Evolutionary conservation across 2,113 vertebrate species (phyloP).

Genomic region (Euleptes europaea): DNA sequence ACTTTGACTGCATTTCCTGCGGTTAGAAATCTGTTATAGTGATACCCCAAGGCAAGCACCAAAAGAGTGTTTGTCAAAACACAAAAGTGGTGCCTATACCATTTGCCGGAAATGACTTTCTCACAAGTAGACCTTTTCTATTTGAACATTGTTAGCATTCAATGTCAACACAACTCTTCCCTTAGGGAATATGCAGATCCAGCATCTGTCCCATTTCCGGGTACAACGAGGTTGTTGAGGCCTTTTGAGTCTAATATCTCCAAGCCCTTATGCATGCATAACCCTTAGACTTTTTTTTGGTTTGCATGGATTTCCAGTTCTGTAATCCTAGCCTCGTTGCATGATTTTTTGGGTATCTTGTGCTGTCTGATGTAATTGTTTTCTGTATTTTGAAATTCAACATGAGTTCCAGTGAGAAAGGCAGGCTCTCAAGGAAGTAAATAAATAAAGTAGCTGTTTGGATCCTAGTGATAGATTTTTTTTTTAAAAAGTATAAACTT

Average conservation of each 20-base stretch:
- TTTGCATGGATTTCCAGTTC: no score
- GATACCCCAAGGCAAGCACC: slow-evolving; percentile 48
- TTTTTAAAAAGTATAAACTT: no score
- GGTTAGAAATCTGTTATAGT: slow-evolving; percentile 3
- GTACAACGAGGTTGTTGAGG: background rate
- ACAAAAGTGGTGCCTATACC: slow-evolving; percentile 22
- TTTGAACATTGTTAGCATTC: background rate
- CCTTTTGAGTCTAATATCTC: background rate
- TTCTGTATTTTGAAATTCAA: no score
- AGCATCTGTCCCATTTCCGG: background rate
- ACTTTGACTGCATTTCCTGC: slow-evolving; percentile 19
- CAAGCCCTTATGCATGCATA: slow-evolving; percentile 9
- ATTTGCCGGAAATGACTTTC: slow-evolving; percentile 21
- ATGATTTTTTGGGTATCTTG: no score
- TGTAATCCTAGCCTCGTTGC: no score
- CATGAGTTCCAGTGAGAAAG: no score
- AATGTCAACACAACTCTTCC: background rate
- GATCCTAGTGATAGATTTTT: no score
- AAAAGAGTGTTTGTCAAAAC: slow-evolving; percentile 43
- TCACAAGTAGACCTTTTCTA: background rate
- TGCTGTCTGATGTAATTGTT: no score
- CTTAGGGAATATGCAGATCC: slow-evolving; percentile 20
- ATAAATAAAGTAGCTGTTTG: background rate
- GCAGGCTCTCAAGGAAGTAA: no score
- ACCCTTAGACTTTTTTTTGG: no score